Base-by-base conservation (phyloP, 2,797 vertebrate species). In the Hyperoplus immaculatus region DNA sequence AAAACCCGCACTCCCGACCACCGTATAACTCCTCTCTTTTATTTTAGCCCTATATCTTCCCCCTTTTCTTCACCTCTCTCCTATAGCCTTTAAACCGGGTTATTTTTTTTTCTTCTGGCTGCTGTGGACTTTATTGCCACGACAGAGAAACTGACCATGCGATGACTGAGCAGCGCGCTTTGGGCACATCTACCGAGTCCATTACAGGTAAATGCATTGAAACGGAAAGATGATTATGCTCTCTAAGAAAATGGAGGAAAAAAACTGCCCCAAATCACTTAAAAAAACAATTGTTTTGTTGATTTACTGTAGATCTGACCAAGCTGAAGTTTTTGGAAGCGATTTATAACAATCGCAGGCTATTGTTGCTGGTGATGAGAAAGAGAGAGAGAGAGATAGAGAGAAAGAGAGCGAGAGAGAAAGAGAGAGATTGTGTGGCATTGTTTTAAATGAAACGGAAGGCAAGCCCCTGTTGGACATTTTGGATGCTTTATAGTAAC, bases 141-240 rank as follows among this genome's bases (percentile, higher is more conserved):
- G 78, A 85, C 80, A 78, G 73, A 78, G 73, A 88, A 92, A 88
- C 87, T 85, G 93, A 95, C 88, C 95, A 95, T 96, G 95, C 95
- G 93, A 95, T 95, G 95, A 96, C 92, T 92, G 92, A 85, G 90
- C 81, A 85, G 90, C 81, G 94, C 90, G 88, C 93, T 88, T 87
- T 93, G 91, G 92, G 87, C 82, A 92, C 90, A 89, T 89, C 90
- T 76, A 92, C 89, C 72, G 84, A 92, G 88, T 92, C 92, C 90
- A 89, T 88, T 91, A 91, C 93, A 96, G 95, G 95, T 96, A 95
- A 29, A 81, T 57, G 36, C 72, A 82, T 42, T 50, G 5, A 47
- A 29, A 39, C 7, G 38, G 21, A 18, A 55, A 72, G 67, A 83
- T 76, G 86, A 83, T 76, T 60, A 15, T 56, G 61, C 58, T 3